Percentiles rank a stretch among this genome's conserved stretches.
Evolutionary conservation across 2,113 vertebrate species (phyloP).

Genomic region (Xenus cinereus): DNA sequence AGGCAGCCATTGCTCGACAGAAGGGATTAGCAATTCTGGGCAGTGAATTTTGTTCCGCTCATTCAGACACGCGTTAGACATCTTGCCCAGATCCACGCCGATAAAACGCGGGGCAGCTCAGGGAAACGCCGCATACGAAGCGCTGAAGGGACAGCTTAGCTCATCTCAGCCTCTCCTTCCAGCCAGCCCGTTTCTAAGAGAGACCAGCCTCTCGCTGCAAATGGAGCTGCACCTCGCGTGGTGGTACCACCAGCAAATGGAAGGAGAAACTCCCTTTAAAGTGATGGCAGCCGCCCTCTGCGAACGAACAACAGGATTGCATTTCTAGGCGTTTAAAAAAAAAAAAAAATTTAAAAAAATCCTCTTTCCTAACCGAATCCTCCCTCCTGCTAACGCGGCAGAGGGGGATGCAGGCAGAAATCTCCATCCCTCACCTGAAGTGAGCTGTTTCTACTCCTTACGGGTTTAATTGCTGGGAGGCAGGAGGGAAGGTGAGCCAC

Average conservation of each 20-base stretch:
- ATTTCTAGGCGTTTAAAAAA: neutral
- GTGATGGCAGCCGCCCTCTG: slow-evolving; percentile 25
- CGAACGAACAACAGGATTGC: neutral
- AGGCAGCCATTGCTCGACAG: neutral
- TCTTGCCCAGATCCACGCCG: neutral
- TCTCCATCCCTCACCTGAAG: neutral
- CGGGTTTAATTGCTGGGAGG: neutral
- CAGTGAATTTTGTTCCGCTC: neutral
- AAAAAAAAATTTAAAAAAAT: neutral
- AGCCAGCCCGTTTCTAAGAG: neutral
- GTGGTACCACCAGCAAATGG: slow-evolving; percentile 45
- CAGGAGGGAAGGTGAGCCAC: neutral
- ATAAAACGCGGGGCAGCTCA: neutral
- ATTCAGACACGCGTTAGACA: neutral
- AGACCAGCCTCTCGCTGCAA: slow-evolving; percentile 40
- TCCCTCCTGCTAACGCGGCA: neutral
- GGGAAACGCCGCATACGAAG: neutral
- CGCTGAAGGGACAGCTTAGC: slow-evolving; percentile 4
- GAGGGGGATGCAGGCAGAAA: neutral
- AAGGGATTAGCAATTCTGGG: neutral
- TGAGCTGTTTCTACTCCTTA: neutral
- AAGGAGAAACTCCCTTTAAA: slow-evolving; percentile 56
- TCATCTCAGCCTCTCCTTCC: slow-evolving; percentile 23
- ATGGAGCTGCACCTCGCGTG: slow-evolving; percentile 50
- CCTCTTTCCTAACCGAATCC: neutral